Evolutionary conservation across 1,140 invertebrate species (phyloP), one percentile per base, ranked within the genome.

Genomic region (Tenebrio molitor): DNA sequence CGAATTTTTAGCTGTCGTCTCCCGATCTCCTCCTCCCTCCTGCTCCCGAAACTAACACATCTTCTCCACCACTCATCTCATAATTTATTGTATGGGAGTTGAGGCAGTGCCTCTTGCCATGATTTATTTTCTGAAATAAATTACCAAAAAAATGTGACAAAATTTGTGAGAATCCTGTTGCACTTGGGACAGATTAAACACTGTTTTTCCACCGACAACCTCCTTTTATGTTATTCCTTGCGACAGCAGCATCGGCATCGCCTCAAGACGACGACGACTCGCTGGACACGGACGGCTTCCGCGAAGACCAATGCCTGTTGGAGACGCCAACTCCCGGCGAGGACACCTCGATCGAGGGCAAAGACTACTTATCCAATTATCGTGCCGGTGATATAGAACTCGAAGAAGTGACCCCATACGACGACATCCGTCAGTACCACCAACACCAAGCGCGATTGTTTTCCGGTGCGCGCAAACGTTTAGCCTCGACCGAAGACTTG

Each of bases 261-360:
- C 83, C 84, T 66, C 84, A 86, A 79, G 85, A 86, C 75, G 85
- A 86, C 77, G 85, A 86, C 78, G 85, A 85, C 73, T 85, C 85
- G 19, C 76, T 86, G 82, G 85, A 86, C 76, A 84, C 84, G 33
- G 85, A 86, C 75, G 85, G 84, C 70, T 86, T 85, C 76, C 83
- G 78, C 71, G 81, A 85, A 79, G 83, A 84, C 70, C 81, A 83
- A 62, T 84, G 81, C 68, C 77, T 83, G 15, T 72, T 84, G 71
- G 84, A 85, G 78, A 85, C 84, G 12, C 83, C 84, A 8, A 81
- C 81, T 1, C 76, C 81, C 2, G 69, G 71, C 5, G 77, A 78
- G 42, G 77, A 76, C 7, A 14, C 34, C 17, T 67, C 16, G 36
- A 63, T 21, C 17, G 53, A 71, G 44, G 29, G 19, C 19, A 25